A percentile compares a stretch with the other conserved stretches of the same genome.
Conservation (phyloP, 1,140 invertebrate species). For the Melanaphis sacchari region DNA sequence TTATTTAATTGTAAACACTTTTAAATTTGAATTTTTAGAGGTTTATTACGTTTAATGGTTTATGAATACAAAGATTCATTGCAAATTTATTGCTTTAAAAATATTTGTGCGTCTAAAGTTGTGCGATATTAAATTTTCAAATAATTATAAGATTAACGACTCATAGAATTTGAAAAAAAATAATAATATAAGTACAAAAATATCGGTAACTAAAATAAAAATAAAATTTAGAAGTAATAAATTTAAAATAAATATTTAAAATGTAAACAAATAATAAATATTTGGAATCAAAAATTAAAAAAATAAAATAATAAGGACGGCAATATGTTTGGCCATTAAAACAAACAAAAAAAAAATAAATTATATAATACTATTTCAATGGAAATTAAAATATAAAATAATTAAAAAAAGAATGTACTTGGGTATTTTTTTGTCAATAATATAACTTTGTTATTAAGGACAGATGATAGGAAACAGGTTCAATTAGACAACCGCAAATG, state of each 20-base stretch:
- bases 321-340: constrained; percentile 40
- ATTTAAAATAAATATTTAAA: constrained; percentile 44
- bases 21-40: neutral
- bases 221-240: constrained; percentile 30
- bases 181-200: neutral
- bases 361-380: constrained; percentile 18
- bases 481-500: constrained; percentile 58
- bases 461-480: neutral
- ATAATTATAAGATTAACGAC: constrained; percentile 33
- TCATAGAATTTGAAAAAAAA: constrained; percentile 18
- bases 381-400: neutral
- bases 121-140: neutral
- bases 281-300: constrained; percentile 25
- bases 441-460: neutral
- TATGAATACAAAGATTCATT: neutral
- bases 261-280: constrained; percentile 39
- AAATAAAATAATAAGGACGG: constrained; percentile 38
- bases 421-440: neutral
- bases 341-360: constrained; percentile 33
- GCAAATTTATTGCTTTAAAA: neutral
- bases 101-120: constrained; percentile 9
- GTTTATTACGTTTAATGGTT: neutral
- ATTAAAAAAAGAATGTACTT: constrained; percentile 1
- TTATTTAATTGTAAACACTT: neutral
- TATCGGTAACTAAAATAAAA: constrained; percentile 37